Evolutionary conservation across 1,140 invertebrate genomes (phyloP), one percentile per base, ranked within the genome.

Genomic region (Hyles euphorbiae): DNA sequence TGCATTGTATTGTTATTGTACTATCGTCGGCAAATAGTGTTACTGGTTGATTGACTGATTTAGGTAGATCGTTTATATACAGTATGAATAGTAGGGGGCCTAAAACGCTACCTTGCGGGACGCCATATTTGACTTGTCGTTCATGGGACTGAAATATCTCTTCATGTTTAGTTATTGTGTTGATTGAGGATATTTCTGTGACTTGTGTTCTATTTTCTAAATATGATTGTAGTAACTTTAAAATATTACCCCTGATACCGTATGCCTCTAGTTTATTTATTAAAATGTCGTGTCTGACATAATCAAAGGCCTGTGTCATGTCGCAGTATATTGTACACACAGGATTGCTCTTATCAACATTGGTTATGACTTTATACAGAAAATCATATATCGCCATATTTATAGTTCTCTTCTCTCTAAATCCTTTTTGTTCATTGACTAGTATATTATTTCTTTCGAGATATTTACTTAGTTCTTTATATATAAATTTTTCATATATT

Each of bases 291-390:
- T 62, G 57, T 3, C 59, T 9, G 7, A 68, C 60, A 50, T 46
- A 58, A 43, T 65, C 60, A 46, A 65, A 69, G 7, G 63, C 67
- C 34, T 65, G 53, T 0, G 63, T 56, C 63, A 68, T 65, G 44
- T 68, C 63, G 9, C 34, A 45, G 22, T 53, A 68, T n/a, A 68
- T 47, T 33, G 67, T 56, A 56, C 58, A 65, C 3, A 65, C 53
- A n/a, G 63, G 57, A 32, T n/a, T 63, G 44, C 53, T 63, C 6
- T 54, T 56, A 57, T 70, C 62, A 44, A 70, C 11, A 49, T 53
- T 61, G 43, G 11, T 56, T 8, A 53, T 59, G 34, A 66, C 50
- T n/a, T n/a, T 49, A 12, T 53, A 3, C 11, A 56, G 34, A 54
- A 55, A 50, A 11, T 60, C 53, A 33, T 54, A 60, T 32, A 55